Conservation (phyloP, 2,113 vertebrate genomes). For the Erythrolamprus reginae region DNA sequence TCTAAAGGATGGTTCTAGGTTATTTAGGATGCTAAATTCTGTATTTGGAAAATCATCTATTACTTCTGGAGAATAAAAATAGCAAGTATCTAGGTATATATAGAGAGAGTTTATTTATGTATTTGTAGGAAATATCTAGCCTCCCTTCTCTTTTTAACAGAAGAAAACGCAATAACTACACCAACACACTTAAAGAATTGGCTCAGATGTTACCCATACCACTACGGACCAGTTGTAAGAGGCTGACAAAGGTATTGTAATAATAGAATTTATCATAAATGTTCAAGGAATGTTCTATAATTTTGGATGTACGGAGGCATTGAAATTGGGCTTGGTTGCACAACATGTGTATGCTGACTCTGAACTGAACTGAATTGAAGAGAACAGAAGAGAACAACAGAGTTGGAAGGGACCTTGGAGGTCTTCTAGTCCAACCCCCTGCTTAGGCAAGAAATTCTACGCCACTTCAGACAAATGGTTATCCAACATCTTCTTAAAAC, state of each 20-base stretch:
- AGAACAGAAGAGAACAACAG: too few species aligned
- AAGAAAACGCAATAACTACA: neutral
- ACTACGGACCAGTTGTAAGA: neutral
- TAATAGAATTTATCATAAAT: neutral
- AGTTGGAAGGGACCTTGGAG: too few species aligned
- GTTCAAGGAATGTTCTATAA: neutral
- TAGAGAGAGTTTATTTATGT: neutral
- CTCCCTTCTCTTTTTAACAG: neutral
- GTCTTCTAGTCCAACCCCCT: too few species aligned
- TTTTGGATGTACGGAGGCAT: neutral
- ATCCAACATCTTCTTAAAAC: too few species aligned
- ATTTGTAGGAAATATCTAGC: neutral
- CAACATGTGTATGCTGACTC: neutral
- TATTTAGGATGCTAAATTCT: neutral
- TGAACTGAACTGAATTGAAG: neutral
- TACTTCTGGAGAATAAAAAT: neutral
- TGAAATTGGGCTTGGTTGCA: neutral
- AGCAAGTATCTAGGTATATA: neutral
- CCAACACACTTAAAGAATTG: constrained; percentile 9
- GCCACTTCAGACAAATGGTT: too few species aligned
- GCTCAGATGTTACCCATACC: constrained; percentile 11
- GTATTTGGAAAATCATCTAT: neutral
- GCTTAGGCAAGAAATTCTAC: too few species aligned
- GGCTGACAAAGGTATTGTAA: neutral
- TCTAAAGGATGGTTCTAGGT: neutral